phyloP scores from a whole-genome alignment of 1,140 invertebrate genomes.

The Asbolus verrucosus region DNA sequence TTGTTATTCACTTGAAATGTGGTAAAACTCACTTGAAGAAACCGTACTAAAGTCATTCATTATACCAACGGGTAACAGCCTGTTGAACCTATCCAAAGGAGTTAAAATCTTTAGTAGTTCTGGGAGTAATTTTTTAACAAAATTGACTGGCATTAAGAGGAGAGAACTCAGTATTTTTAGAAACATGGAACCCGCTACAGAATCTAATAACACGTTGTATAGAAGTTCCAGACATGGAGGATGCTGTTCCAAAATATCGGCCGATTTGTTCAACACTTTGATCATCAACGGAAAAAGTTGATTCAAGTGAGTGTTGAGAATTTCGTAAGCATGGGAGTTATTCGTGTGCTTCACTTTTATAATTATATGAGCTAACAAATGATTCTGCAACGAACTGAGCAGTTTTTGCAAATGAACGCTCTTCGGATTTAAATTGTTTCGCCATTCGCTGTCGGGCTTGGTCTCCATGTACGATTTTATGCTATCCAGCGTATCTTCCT shows the following conservation, averaged over 20 bases:
- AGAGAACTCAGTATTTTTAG: conserved; percentile 71
- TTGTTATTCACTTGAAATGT: conserved; percentile 3
- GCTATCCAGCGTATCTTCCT: conserved; percentile 60
- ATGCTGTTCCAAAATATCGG: conserved; percentile 62
- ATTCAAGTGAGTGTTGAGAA: conserved; percentile 68
- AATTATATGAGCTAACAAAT: conserved; percentile 69
- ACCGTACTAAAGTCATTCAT: conserved; percentile 56
- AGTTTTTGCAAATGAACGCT: conserved; percentile 68
- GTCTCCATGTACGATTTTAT: conserved; percentile 57
- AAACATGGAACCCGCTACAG: conserved; percentile 70
- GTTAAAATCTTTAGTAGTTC: conserved; percentile 68
- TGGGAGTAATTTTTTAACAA: conserved; percentile 66
- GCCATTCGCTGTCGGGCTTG: conserved; percentile 58
- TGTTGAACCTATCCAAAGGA: conserved; percentile 69
- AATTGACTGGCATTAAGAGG: conserved; percentile 67
- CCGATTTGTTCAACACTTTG: conserved; percentile 65
- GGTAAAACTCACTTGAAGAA: conserved; percentile 54
- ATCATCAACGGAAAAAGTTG: conserved; percentile 68
- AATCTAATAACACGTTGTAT: conserved; percentile 68
- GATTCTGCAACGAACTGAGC: conserved; percentile 72
- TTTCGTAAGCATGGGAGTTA: conserved; percentile 49
- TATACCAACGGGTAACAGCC: conserved; percentile 66
- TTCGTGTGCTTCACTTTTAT: conserved; percentile 47
- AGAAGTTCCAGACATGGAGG: conserved; percentile 63
- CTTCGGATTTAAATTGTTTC: conserved; percentile 58